Evolutionary conservation across 2,797 vertebrate species (phyloP).

Genomic region (Alca torda): DNA sequence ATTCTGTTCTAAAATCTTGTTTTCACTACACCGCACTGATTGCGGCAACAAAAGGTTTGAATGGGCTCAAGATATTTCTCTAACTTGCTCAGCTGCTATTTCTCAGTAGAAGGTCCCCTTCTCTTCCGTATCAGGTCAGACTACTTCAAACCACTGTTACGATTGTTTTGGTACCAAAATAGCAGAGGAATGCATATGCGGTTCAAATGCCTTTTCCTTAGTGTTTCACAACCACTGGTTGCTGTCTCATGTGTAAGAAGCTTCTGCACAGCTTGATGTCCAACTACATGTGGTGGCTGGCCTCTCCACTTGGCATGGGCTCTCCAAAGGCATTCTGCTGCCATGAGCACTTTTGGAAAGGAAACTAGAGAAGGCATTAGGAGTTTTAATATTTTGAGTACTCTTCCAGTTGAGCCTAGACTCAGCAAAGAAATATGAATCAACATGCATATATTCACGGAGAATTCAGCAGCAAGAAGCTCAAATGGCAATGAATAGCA

Average conservation of each 20-base stretch:
- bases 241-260: neutral
- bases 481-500: neutral
- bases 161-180: neutral
- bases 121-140: neutral
- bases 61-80: neutral
- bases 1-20: neutral
- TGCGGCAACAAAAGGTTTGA: neutral
- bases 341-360: neutral
- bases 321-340: neutral
- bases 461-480: neutral
- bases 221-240: neutral
- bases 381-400: neutral
- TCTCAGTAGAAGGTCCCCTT: neutral
- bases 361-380: neutral
- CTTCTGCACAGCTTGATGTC: neutral
- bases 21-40: neutral
- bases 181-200: neutral
- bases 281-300: fast-evolving
- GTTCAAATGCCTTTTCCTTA: neutral
- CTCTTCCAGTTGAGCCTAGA: neutral
- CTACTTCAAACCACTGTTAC: neutral
- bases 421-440: neutral
- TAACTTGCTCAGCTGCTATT: neutral
- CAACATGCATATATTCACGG: fast-evolving
- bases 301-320: neutral